Conservation (phyloP, 2,888 invertebrate genomes). For the Glomeris marginata region DNA sequence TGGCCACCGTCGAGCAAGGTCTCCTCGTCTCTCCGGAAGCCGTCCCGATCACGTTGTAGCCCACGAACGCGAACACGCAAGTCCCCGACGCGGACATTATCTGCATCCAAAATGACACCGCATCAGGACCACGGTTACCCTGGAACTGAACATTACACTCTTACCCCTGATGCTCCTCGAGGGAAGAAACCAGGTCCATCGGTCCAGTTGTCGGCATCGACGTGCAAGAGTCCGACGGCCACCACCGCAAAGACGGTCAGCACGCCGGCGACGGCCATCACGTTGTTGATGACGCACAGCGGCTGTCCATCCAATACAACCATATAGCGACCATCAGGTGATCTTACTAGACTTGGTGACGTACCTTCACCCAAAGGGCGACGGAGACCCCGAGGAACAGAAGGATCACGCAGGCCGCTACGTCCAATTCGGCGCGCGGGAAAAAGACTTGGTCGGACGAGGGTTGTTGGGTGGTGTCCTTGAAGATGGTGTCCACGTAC, state of each 20-base stretch:
- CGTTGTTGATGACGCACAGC: constrained; percentile 16
- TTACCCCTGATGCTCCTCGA: constrained; percentile 17
- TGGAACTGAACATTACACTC: too few species aligned
- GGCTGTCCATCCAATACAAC: too few species aligned
- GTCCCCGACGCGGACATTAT: constrained; percentile 17
- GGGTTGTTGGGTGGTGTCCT: constrained; percentile 3
- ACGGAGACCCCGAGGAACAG: constrained; percentile 2
- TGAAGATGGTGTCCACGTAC: constrained; percentile 16
- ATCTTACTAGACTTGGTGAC: too few species aligned
- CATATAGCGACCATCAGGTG: too few species aligned
- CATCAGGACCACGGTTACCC: too few species aligned
- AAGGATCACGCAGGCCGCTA: constrained; percentile 6
- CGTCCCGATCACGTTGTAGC: constrained; percentile 18
- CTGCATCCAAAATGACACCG: constrained; percentile 6
- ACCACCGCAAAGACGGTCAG: constrained; percentile 17
- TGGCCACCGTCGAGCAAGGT: constrained; percentile 14
- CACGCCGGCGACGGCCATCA: constrained; percentile 16
- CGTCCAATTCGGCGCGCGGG: constrained; percentile 1
- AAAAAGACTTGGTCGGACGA: constrained; percentile 7
- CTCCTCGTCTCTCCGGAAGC: constrained; percentile 15
- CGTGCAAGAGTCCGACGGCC: constrained; percentile 15
- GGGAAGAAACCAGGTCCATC: constrained; percentile 19
- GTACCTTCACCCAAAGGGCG: constrained; percentile 6
- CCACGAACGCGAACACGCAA: constrained; percentile 18
- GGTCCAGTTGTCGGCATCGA: constrained; percentile 19